A percentile compares a stretch with the other conserved stretches of the same genome.
Conservation (phyloP, 2,113 vertebrate species). For the Limanda limanda region DNA sequence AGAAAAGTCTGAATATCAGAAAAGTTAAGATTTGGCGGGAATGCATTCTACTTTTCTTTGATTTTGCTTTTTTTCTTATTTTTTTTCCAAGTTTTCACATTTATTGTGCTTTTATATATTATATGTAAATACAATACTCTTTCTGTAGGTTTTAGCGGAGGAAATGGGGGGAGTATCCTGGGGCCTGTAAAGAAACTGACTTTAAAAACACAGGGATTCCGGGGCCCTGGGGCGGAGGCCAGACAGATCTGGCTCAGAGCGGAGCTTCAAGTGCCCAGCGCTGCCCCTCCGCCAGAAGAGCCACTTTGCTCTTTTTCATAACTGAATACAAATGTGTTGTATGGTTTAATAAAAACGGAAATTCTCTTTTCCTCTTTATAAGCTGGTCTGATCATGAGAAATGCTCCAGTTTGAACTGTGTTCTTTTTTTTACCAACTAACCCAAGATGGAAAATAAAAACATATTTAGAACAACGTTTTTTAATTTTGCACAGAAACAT, state of each 20-base stretch:
- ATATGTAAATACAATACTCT: conserved; percentile 93
- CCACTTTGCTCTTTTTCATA: conserved; percentile 96
- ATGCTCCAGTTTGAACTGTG: background rate
- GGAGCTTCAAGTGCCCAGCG: conserved; percentile 80
- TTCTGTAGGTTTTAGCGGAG: conserved; percentile 89
- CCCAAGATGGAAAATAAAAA: background rate
- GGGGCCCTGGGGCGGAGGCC: conserved; percentile 79
- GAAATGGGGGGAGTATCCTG: conserved; percentile 75
- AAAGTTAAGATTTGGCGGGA: conserved; percentile 71
- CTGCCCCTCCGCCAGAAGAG: conserved; percentile 87
- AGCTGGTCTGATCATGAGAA: conserved; percentile 2
- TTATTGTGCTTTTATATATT: conserved; percentile 76
- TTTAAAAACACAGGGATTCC: conserved; percentile 80
- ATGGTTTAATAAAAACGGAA: conserved; percentile 97
- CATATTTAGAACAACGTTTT: background rate
- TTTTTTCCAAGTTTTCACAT: conserved; percentile 83
- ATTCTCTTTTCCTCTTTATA: conserved; percentile 72
- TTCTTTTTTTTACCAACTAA: background rate
- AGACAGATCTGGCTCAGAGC: conserved; percentile 77
- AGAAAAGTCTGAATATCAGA: conserved; percentile 69
- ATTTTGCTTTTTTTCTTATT: conserved; percentile 72
- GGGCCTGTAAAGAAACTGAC: conserved; percentile 84
- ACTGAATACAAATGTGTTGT: conserved; percentile 95
- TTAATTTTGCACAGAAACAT: too few species aligned
- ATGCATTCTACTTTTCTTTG: conserved; percentile 78